A percentile compares a stretch with the other conserved stretches of the same genome.
phyloP scores from a whole-genome alignment of 2,113 vertebrate genomes.

The Tichodroma muraria region DNA sequence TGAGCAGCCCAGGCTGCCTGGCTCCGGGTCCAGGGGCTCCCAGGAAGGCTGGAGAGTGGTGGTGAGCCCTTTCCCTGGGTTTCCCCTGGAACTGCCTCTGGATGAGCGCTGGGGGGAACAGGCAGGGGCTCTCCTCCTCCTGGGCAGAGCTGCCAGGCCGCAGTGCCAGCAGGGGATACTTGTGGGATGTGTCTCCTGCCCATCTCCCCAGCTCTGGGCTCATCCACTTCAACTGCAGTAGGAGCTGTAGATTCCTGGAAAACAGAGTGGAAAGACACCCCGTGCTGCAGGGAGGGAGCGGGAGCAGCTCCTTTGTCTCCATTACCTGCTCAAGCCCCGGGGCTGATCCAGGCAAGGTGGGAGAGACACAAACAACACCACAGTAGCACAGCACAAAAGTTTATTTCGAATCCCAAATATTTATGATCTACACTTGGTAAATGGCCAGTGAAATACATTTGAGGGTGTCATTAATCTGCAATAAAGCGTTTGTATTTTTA shows the following conservation, averaged over 20 bases:
- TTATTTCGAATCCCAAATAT: neutral
- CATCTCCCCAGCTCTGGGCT: neutral
- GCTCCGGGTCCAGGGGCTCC: neutral
- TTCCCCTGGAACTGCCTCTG: neutral
- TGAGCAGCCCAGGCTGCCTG: neutral
- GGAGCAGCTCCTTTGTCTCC: neutral
- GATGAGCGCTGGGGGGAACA: neutral
- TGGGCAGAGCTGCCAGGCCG: neutral
- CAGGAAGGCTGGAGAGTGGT: neutral
- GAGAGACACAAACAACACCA: neutral
- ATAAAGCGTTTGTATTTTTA: neutral
- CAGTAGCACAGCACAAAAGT: neutral
- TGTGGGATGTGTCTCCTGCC: fast-evolving
- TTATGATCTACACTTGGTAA: neutral
- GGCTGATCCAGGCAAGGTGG: neutral
- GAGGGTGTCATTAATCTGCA: neutral
- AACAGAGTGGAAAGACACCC: neutral
- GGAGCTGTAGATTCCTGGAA: neutral
- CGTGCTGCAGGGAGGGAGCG: neutral
- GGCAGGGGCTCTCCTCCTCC: neutral
- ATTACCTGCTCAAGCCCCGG: neutral
- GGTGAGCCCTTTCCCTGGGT: neutral
- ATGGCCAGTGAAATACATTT: neutral
- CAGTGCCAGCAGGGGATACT: fast-evolving
- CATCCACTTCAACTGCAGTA: fast-evolving